Evolutionary conservation across 2,888 invertebrate species (phyloP), one percentile per base, ranked within the genome.

Genomic region (Aricia artaxerxes): DNA sequence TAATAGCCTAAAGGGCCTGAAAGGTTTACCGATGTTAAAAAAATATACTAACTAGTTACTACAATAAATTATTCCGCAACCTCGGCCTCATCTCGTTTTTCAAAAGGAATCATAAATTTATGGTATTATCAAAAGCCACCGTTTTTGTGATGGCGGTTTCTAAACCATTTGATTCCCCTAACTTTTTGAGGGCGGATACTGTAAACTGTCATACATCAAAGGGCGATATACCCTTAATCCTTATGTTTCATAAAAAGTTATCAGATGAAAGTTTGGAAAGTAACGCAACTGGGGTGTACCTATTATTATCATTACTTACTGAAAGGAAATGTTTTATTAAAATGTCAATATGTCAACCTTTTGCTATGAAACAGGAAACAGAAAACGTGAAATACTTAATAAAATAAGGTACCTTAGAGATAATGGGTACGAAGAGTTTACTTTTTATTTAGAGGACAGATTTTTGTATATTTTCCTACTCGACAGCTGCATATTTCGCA

Each of bases 91-190:
- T 61, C 3, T 61, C 61, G 1, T 24, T 31, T 64, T 6, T 11
- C 38, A 35, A 60, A 76, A 24, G 31, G 35, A 57, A 53, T 57
- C 53, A 16, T 57, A 35, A 57, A 78, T 78, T 78, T 44, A 78
- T 57, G 57, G 76, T 6, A 76, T 44, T 49, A 31, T 53, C 57
- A 76, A 75, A 44, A 7, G 35, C 35, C 7, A 35, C 6, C 57
- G 53, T 76, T 76, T 76, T 76, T 76, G 53, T 53, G 76, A 76
- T 13, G 38, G 57, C 35, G 9, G 53, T 76, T 76, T 76, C 76
- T 76, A 35, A 76, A 76, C 76, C 76, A 76, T 76, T 76, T 76
- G 35, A 76, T 76, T 53, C 57, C n/a, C 73, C 35, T 11, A 57
- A 35, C 76, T 76, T 76, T 57, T 2, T 57, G 57, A 16, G 35